Base-by-base conservation (phyloP, 2,113 vertebrate genomes). In the Neogobius melanostomus region DNA sequence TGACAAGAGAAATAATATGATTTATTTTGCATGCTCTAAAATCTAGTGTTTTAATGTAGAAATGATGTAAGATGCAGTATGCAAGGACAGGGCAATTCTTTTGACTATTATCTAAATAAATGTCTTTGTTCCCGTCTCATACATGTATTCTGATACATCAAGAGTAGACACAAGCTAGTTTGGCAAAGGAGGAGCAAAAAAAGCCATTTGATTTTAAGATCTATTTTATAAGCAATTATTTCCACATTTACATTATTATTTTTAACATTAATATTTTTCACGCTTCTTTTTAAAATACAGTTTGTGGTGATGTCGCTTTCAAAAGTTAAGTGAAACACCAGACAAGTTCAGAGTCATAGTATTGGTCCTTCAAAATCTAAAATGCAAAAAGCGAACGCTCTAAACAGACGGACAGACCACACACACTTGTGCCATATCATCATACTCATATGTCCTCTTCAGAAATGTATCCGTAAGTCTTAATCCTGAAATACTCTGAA, bases 391-490 rank as follows among this genome's bases (percentile, higher is more conserved):
- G 45, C 28, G 52, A 7, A 44, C 57, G 0, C 8, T 14, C 69
- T 85, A 97, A 82, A 90, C 82, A 74, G 92, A 94, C 3, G 96
- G 96, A 69, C 95, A 96, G 77, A 99, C 93, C 71, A 99, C 97
- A 76, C 96, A 98, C 82, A 99, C 97, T 86, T 99, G 97, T 43
- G 96, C 97, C 1, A 99, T 95, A 88, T 99, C 97, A 53, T 99
- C 97, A 0, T 99, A 98, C 57, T 99, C 98, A 0, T 99, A 99
- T 0, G 98, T 99, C 90, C 98, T 95, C 92, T 98, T 98, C 91
- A 99, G 89, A 90, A 98, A 99, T 0, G 95, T 98, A 72, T 99
- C 98, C 2, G 95, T 99, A 49, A 99, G 93, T 89, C 98, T 93
- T 82, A 98, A 85, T 62, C 98, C 98, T 4, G 97, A 99, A 74